A percentile compares a stretch with the other conserved stretches of the same genome.
phyloP scores from a whole-genome alignment of 2,113 vertebrate species.

The Oostethus manadensis region DNA sequence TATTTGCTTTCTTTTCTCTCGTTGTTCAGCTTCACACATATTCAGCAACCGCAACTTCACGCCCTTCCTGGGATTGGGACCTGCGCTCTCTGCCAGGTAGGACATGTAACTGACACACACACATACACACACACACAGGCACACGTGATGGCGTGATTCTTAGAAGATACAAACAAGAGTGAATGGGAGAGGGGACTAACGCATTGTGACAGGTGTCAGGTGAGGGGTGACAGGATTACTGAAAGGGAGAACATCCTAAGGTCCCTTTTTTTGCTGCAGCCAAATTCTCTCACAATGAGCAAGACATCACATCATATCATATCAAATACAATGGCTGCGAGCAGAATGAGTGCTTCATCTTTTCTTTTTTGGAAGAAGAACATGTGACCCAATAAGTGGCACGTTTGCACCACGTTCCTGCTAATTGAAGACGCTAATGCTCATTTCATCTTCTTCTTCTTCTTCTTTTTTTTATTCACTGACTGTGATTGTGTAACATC shows the following conservation, averaged over 20 bases:
- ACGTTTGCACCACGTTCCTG: too few species aligned
- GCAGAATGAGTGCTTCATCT: too few species aligned
- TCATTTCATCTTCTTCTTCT: too few species aligned
- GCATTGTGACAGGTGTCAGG: conserved; percentile 39
- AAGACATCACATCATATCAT: not conserved
- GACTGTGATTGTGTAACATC: too few species aligned
- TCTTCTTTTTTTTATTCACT: too few species aligned
- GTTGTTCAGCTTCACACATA: conserved; percentile 36
- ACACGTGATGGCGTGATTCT: not conserved
- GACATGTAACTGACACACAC: conserved; percentile 17
- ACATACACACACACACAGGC: not conserved
- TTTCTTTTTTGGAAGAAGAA: too few species aligned
- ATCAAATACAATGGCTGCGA: not conserved
- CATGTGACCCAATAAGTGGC: too few species aligned
- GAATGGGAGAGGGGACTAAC: not conserved
- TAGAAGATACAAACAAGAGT: not conserved
- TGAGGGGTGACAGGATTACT: conserved; percentile 11
- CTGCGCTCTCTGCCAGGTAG: conserved; percentile 54
- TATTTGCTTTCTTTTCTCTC: conserved; percentile 22
- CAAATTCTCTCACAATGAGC: too few species aligned
- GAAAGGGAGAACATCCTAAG: conserved; percentile 1
- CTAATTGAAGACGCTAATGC: too few species aligned
- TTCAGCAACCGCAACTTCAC: conserved; percentile 23
- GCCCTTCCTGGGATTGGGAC: conserved; percentile 50
- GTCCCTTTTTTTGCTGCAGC: not conserved